These are phyloP conservation scores for Melospiza georgiana DNA, from an alignment of 2,113 vertebrate genomes.

Conservation along the genomic window DNA sequence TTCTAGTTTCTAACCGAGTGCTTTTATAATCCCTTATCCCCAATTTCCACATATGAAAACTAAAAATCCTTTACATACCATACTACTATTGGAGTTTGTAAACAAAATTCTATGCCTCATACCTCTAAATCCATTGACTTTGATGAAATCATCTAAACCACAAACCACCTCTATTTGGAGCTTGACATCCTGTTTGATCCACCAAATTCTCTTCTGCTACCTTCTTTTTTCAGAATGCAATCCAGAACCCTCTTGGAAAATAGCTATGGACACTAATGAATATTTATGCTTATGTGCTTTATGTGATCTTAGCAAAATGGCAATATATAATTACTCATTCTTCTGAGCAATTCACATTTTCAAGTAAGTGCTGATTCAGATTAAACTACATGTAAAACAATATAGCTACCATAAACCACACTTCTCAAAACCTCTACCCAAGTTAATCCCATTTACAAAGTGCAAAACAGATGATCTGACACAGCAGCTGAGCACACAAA, in stretches of 20 bases:
- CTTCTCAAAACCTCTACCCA: neutral
- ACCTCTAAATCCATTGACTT: neutral
- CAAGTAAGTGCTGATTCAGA: neutral
- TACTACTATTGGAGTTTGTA: neutral
- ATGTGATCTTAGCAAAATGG: neutral
- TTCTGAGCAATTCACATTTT: neutral
- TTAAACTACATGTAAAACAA: neutral
- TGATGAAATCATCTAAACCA: neutral
- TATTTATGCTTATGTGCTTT: fast-evolving
- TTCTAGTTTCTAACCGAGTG: neutral
- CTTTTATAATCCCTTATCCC: neutral
- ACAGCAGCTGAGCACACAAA: neutral
- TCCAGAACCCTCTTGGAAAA: neutral
- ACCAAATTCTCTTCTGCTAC: neutral
- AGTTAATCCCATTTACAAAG: neutral
- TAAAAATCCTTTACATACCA: neutral
- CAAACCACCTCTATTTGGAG: neutral
- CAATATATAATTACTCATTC: neutral
- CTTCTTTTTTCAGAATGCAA: neutral
- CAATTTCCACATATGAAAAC: neutral
- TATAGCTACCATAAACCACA: neutral
- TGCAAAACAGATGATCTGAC: neutral
- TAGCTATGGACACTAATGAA: neutral
- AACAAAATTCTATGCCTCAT: neutral
- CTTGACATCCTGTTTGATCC: neutral